A percentile compares a stretch with the other conserved stretches of the same genome.
Conservation (phyloP, 2,888 invertebrate genomes). For the Asteroscopus sphinx region DNA sequence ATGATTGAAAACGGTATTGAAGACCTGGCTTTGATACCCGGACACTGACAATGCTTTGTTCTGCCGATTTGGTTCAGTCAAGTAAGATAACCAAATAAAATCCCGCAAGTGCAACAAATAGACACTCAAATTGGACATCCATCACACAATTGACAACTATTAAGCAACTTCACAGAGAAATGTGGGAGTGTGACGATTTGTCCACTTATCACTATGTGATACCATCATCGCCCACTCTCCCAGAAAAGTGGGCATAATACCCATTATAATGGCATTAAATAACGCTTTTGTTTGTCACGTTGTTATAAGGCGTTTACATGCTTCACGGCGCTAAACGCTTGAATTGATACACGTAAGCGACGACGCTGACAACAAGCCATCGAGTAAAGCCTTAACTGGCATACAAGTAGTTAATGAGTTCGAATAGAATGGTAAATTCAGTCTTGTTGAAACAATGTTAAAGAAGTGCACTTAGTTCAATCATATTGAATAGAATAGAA, state of each 20-base stretch:
- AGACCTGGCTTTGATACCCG: no score
- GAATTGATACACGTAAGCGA: constrained; percentile 47
- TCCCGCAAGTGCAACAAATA: background rate
- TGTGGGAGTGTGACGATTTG: constrained; percentile 36
- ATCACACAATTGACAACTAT: constrained; percentile 22
- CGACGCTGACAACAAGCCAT: constrained; percentile 23
- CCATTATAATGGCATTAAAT: constrained; percentile 73
- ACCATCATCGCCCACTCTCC: constrained; percentile 58
- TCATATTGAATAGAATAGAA: no score
- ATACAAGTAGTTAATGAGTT: no score
- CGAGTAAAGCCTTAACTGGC: no score
- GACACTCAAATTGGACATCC: background rate
- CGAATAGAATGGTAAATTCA: no score
- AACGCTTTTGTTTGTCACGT: constrained; percentile 71
- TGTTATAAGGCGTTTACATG: constrained; percentile 77
- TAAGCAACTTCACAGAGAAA: constrained; percentile 17
- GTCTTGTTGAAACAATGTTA: no score
- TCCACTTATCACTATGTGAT: constrained; percentile 54
- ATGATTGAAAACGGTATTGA: no score
- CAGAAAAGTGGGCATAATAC: constrained; percentile 56
- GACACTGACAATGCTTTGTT: no score
- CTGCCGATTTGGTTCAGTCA: no score
- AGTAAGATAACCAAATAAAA: background rate
- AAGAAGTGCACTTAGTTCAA: no score
- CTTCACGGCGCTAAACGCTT: constrained; percentile 61